Evolutionary conservation across 2,113 vertebrate species (phyloP).

Genomic region (Coptodon bakossiorum): DNA sequence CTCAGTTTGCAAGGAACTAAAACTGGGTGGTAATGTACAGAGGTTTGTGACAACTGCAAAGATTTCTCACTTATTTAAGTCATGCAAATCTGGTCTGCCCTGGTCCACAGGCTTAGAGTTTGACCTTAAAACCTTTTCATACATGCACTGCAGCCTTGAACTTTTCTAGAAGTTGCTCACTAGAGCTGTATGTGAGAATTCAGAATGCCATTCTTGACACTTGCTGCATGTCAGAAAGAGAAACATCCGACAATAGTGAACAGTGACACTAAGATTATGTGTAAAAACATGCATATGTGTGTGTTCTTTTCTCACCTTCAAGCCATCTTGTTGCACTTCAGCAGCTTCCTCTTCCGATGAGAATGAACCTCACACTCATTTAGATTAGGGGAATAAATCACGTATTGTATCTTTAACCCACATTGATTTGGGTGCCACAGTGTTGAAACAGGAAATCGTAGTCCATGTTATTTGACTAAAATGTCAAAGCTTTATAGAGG

Average conservation of each 20-base stretch:
- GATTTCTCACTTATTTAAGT: neutral
- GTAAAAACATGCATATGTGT: neutral
- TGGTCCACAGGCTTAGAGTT: neutral
- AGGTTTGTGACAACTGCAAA: neutral
- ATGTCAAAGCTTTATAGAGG: constrained; percentile 56
- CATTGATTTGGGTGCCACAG: constrained; percentile 31
- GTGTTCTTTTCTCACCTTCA: neutral
- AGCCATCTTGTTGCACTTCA: neutral
- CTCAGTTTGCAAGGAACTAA: neutral
- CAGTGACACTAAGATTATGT: accelerated
- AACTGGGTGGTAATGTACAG: neutral
- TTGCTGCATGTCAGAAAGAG: neutral
- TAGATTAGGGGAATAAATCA: constrained; percentile 3
- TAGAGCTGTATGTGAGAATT: neutral
- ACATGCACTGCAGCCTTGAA: neutral
- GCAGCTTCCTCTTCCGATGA: neutral
- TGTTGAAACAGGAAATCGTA: constrained; percentile 31
- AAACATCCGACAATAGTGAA: neutral
- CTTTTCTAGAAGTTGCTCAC: neutral
- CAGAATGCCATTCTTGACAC: neutral
- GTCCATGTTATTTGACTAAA: constrained; percentile 46
- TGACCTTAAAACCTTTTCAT: neutral
- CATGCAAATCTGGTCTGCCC: neutral
- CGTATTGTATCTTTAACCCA: constrained; percentile 27
- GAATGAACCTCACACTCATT: neutral